Evolutionary conservation across 2,797 vertebrate species (phyloP).

Genomic region (Sebastes dallii): DNA sequence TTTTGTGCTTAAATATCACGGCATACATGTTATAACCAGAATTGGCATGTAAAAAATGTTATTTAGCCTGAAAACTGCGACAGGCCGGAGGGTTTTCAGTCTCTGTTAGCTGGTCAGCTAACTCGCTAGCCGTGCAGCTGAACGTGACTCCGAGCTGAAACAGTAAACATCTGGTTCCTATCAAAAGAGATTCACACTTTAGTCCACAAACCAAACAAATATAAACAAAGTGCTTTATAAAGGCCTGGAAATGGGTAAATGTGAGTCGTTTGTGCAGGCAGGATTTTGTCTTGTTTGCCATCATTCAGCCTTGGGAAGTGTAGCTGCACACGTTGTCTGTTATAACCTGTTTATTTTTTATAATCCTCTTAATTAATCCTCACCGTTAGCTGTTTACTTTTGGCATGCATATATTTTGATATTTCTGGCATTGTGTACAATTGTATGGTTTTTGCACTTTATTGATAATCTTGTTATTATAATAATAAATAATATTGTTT

Average conservation of each 20-base stretch:
- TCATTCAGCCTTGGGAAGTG: too few relatives aligned
- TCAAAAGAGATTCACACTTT: not conserved
- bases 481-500: not conserved
- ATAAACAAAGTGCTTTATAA: too few relatives aligned
- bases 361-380: not conserved
- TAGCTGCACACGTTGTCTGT: too few relatives aligned
- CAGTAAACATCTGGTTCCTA: not conserved
- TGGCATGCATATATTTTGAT: not conserved
- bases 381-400: not conserved
- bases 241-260: not conserved
- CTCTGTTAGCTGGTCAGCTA: not conserved
- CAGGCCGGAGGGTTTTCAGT: not conserved
- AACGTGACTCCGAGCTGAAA: not conserved
- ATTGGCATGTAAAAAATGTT: rapidly evolving
- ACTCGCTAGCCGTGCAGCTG: not conserved
- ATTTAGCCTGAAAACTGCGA: not conserved
- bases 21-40: rapidly evolving
- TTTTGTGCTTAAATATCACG: rapidly evolving
- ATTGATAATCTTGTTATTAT: not conserved
- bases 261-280: not conserved
- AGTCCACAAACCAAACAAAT: not conserved
- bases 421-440: not conserved
- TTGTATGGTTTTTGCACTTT: not conserved
- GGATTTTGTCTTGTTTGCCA: not conserved
- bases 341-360: not conserved